phyloP scores from a whole-genome alignment of 2,113 vertebrate species.

The Cairina moschata region DNA sequence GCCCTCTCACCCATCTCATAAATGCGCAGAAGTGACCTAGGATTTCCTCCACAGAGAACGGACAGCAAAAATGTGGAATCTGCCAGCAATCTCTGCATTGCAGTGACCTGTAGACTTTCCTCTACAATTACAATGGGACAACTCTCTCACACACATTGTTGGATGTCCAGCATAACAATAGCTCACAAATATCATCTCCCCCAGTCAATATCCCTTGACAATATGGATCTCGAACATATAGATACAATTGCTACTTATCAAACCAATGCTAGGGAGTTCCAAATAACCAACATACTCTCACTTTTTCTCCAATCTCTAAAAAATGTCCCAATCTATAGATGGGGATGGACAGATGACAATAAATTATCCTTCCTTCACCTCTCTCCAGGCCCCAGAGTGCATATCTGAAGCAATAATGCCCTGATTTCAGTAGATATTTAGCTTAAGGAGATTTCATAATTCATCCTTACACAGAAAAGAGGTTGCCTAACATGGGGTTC shows the following conservation, averaged over 20 bases:
- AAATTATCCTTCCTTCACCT: not conserved
- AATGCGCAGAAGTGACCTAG: conserved; percentile 23
- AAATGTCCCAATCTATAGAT: not conserved
- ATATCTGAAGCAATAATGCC: not conserved
- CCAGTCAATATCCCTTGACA: not conserved
- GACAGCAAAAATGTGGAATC: not conserved
- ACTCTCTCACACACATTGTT: not conserved
- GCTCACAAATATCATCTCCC: not conserved
- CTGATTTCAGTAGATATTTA: not conserved
- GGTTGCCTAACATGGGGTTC: rapidly evolving
- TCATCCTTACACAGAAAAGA: not conserved
- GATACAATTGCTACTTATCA: not conserved
- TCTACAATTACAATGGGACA: not conserved
- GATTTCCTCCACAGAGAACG: conserved; percentile 30
- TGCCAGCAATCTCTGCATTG: not conserved
- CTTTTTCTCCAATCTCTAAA: not conserved
- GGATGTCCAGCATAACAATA: not conserved
- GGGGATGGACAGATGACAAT: rapidly evolving
- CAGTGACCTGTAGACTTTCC: not conserved
- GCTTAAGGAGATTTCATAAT: not conserved
- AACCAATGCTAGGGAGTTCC: not conserved
- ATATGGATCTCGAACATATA: rapidly evolving
- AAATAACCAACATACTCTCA: not conserved
- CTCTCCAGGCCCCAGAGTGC: not conserved
- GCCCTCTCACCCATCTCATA: conserved; percentile 17